Evolutionary conservation across 2,888 invertebrate genomes (phyloP).

Genomic region (Pegoplata infirma): DNA sequence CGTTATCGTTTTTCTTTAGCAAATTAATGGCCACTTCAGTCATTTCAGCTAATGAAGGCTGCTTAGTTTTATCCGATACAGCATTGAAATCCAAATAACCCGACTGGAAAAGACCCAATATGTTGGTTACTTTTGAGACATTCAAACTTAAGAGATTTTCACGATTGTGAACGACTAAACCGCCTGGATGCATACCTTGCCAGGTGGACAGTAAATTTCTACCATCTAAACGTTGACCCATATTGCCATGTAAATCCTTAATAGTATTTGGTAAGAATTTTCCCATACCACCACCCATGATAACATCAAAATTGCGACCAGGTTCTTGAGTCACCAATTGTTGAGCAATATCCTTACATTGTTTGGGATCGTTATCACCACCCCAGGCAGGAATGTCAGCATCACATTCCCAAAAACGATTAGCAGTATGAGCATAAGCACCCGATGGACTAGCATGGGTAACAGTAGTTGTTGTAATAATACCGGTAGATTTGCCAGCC

Average conservation of each 20-base stretch:
- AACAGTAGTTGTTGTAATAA: conserved; percentile 88
- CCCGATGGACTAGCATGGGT: conserved; percentile 89
- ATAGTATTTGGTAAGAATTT: conserved; percentile 82
- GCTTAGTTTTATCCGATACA: conserved; percentile 72
- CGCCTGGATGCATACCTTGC: conserved; percentile 79
- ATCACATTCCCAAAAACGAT: conserved; percentile 86
- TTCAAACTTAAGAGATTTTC: conserved; percentile 79
- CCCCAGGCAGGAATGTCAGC: conserved; percentile 76
- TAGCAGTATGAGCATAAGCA: conserved; percentile 81
- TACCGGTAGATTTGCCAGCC: conserved; percentile 81
- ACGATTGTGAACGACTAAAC: conserved; percentile 81
- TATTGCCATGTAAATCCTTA: conserved; percentile 77
- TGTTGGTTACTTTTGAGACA: conserved; percentile 77
- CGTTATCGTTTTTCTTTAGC: conserved; percentile 79
- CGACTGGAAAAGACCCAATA: conserved; percentile 80
- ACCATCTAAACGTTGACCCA: conserved; percentile 82
- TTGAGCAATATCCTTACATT: conserved; percentile 85
- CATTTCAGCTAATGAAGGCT: conserved; percentile 82
- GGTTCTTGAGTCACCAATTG: conserved; percentile 85
- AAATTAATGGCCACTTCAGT: conserved; percentile 82
- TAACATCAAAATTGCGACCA: conserved; percentile 85
- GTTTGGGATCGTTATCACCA: conserved; percentile 42
- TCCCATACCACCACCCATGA: conserved; percentile 86
- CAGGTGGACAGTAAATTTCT: conserved; percentile 84
- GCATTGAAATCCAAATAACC: conserved; percentile 81